Percentiles rank a stretch among this genome's conserved stretches.
Evolutionary conservation across 2,797 vertebrate genomes (phyloP).

Genomic region (Melanotaenia nigrans): DNA sequence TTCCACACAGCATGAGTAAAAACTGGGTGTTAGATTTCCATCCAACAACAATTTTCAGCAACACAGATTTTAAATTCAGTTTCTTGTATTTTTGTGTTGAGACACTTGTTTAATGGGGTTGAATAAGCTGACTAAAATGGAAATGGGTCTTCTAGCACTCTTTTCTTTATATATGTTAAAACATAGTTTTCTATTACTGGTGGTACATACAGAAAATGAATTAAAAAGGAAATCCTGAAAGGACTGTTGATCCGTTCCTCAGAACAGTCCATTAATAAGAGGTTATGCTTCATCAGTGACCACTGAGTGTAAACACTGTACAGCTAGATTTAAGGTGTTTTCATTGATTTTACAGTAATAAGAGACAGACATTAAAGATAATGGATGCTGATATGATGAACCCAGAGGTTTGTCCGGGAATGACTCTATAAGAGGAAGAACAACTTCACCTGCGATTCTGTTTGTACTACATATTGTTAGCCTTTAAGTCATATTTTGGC

Average conservation of each 20-base stretch:
- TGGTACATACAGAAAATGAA: too few species aligned
- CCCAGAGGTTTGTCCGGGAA: conserved; percentile 7
- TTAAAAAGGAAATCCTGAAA: too few species aligned
- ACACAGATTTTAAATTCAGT: too few species aligned
- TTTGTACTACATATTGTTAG: neutral
- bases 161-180: too few species aligned
- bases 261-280: neutral
- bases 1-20: neutral
- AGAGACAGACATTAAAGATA: neutral
- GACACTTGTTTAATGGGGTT: too few species aligned
- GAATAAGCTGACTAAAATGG: too few species aligned
- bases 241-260: too few species aligned
- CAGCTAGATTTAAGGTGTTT: conserved; percentile 14
- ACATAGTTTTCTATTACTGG: too few species aligned
- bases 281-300: neutral
- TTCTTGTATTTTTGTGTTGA: too few species aligned
- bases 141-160: too few species aligned
- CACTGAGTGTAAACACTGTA: conserved; percentile 27
- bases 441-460: neutral
- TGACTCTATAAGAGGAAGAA: conserved; percentile 1
- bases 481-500: neutral
- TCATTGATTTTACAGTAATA: neutral
- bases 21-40: too few species aligned
- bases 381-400: neutral
- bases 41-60: too few species aligned